Evolutionary conservation across 2,888 invertebrate species (phyloP).

Genomic region (Crepidodera aurea): DNA sequence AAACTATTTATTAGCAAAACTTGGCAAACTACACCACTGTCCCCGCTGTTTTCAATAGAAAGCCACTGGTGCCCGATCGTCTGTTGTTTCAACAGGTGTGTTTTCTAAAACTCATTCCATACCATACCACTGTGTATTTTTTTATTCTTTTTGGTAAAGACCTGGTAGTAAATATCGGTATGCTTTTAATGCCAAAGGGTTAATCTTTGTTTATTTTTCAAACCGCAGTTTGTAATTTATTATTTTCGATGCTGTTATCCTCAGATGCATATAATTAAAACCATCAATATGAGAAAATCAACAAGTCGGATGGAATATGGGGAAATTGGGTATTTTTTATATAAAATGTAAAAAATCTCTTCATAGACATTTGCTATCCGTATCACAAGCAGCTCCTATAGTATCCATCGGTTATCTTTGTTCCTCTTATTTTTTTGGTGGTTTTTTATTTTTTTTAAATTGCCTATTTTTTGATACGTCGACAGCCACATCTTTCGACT

Average conservation of each 20-base stretch:
- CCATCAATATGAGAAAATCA: constrained; percentile 46
- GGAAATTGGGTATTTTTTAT: not conserved
- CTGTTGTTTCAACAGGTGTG: constrained; percentile 46
- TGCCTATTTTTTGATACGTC: no score
- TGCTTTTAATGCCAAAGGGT: constrained; percentile 41
- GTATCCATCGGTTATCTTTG: no score
- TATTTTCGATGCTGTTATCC: constrained; percentile 33
- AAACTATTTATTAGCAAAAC: not conserved
- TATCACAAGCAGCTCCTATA: no score
- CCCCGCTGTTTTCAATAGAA: constrained; percentile 30
- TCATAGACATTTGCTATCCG: no score
- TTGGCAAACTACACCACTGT: not conserved
- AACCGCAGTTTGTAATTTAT: constrained; percentile 41
- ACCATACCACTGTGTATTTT: constrained; percentile 24
- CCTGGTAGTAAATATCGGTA: constrained; percentile 40
- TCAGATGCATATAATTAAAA: constrained; percentile 42
- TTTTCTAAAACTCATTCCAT: constrained; percentile 35
- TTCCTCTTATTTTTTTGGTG: no score
- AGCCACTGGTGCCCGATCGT: constrained; percentile 45
- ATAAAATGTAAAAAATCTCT: no score
- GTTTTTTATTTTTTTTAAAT: no score
- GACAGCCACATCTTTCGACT: no score
- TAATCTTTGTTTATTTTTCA: constrained; percentile 46
- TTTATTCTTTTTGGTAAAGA: constrained; percentile 27
- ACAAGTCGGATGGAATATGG: constrained; percentile 32